Conservation (phyloP, 2,797 vertebrate species). For the Neosalanx taihuensis region DNA sequence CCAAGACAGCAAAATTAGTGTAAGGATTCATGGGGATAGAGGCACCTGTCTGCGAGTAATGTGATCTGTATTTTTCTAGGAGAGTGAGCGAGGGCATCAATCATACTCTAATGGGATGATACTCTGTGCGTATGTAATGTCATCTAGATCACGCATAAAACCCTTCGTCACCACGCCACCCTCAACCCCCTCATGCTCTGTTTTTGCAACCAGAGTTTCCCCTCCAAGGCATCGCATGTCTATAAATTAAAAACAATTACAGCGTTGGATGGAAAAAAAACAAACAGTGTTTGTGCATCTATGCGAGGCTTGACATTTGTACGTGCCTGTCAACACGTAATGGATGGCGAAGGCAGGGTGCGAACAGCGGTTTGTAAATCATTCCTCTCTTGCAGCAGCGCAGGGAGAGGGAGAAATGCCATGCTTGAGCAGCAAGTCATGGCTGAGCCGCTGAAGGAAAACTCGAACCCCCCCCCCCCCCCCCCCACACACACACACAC, state of each 20-base stretch:
- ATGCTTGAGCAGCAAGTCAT: constrained; percentile 2
- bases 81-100: constrained; percentile 40
- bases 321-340: constrained; percentile 61
- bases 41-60: constrained; percentile 49
- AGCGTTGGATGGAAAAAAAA: constrained; percentile 61
- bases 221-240: constrained; percentile 53
- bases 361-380: constrained; percentile 56
- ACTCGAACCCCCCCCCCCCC: neutral
- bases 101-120: constrained; percentile 39
- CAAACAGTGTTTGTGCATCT: constrained; percentile 56
- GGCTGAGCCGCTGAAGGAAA: constrained; percentile 3
- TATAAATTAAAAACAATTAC: constrained; percentile 74
- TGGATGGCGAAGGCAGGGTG: constrained; percentile 36
- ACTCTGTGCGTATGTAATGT: constrained; percentile 35
- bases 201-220: constrained; percentile 44
- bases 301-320: constrained; percentile 48
- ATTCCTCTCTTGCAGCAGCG: constrained; percentile 16
- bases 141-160: constrained; percentile 50
- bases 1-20: constrained; percentile 30
- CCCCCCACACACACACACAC: no score
- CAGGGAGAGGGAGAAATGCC: constrained; percentile 7
- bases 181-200: constrained; percentile 29
- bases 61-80: constrained; percentile 33
- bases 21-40: constrained; percentile 40
- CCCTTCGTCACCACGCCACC: constrained; percentile 34